A percentile compares a stretch with the other conserved stretches of the same genome.
Evolutionary conservation across 2,113 vertebrate genomes (phyloP).

Genomic region (Sapajus apella): DNA sequence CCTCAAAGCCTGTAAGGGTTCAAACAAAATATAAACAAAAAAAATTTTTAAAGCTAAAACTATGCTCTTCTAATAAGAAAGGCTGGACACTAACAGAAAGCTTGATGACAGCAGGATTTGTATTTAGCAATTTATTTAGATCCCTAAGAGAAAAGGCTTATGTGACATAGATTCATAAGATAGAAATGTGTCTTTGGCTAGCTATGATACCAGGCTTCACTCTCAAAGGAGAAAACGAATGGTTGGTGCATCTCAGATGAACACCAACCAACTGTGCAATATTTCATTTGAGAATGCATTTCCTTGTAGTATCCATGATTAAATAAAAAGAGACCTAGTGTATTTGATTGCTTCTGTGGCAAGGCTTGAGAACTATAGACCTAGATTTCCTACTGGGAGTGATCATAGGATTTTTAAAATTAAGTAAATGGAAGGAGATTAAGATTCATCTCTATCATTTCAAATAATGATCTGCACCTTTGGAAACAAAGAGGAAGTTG

Average conservation of each 20-base stretch:
- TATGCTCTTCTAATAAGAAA: not conserved
- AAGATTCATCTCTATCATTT: not conserved
- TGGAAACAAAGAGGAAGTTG: not conserved
- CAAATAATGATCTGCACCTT: not conserved
- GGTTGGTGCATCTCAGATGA: not conserved
- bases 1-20: not conserved
- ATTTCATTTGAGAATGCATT: not conserved
- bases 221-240: not conserved
- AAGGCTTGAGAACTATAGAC: conserved; percentile 13
- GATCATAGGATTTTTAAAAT: conserved; percentile 27
- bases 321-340: not conserved
- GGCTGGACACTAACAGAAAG: not conserved
- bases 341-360: not conserved
- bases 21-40: not conserved
- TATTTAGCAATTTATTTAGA: not conserved
- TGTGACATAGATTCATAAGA: not conserved
- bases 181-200: not conserved
- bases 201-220: not conserved
- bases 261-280: not conserved
- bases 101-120: not conserved
- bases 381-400: not conserved
- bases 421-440: conserved; percentile 4
- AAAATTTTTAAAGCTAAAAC: not conserved
- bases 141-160: not conserved
- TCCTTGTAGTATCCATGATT: not conserved